Conservation (phyloP, 2,888 invertebrate genomes). For the Amphiduros pacificus region DNA sequence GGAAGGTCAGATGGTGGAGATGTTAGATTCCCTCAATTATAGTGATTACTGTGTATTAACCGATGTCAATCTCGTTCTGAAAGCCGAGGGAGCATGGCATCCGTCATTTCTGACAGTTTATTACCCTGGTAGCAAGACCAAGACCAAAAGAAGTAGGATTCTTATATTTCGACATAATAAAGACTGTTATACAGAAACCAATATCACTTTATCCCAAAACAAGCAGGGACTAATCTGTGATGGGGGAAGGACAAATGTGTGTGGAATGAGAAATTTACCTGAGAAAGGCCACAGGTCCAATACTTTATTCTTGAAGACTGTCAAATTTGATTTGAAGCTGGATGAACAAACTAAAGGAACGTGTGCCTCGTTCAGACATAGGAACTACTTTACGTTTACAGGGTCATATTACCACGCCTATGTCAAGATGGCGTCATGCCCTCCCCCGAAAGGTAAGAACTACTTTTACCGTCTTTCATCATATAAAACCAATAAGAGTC, state of each 20-base stretch:
- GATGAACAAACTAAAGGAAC: slow-evolving; percentile 13
- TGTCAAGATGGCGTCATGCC: slow-evolving; percentile 25
- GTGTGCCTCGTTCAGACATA: slow-evolving; percentile 16
- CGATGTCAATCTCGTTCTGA: slow-evolving; percentile 27
- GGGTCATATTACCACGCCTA: slow-evolving; percentile 27
- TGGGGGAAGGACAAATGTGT: slow-evolving; percentile 27
- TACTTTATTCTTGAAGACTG: slow-evolving; percentile 23
- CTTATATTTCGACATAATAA: slow-evolving; percentile 22
- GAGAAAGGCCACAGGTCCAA: slow-evolving; percentile 19
- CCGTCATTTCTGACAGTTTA: slow-evolving; percentile 30
- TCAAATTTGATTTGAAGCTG: slow-evolving; percentile 29
- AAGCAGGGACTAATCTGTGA: slow-evolving; percentile 30
- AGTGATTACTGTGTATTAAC: slow-evolving; percentile 30
- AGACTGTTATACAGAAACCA: slow-evolving; percentile 27
- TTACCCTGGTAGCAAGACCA: too few species aligned
- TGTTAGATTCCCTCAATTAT: slow-evolving; percentile 28
- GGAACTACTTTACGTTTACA: slow-evolving; percentile 22
- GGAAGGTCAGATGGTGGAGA: background rate
- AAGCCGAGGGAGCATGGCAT: slow-evolving; percentile 29
- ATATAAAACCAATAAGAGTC: too few species aligned
- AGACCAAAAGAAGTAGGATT: slow-evolving; percentile 15
- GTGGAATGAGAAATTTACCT: slow-evolving; percentile 27
- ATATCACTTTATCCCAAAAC: slow-evolving; percentile 21
- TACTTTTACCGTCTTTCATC: too few species aligned
- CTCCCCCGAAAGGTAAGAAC: slow-evolving; percentile 25